Conservation (phyloP, 1,140 invertebrate genomes). For the Microvelia longipes region DNA sequence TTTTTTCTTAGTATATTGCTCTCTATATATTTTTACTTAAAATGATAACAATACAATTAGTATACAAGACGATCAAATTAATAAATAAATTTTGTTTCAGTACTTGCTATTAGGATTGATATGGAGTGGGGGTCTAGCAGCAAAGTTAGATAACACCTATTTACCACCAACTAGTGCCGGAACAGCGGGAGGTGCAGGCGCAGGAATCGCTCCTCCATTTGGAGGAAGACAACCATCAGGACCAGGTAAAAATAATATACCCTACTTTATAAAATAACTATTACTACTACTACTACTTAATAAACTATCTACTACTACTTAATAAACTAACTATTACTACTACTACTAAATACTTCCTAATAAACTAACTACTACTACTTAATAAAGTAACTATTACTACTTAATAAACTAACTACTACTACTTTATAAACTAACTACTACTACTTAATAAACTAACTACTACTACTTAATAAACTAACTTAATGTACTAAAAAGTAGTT, state of each 20-base stretch:
- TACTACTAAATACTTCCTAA: no score
- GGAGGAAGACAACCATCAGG: background rate
- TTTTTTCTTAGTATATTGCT: no score
- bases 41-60: no score
- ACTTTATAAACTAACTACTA: no score
- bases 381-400: no score
- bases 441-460: no score
- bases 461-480: no score
- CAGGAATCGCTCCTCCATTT: background rate
- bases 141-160: background rate
- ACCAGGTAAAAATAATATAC: background rate
- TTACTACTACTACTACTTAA: background rate
- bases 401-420: background rate
- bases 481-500: no score
- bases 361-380: no score
- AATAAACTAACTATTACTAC: no score
- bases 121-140: background rate
- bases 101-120: background rate
- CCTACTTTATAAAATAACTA: no score
- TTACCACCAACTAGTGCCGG: background rate
- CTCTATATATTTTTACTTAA: no score
- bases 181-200: background rate
- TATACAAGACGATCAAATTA: background rate
- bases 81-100: background rate
- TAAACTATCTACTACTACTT: background rate